Conservation (phyloP, 2,113 vertebrate species). For the Hippolais icterina region DNA sequence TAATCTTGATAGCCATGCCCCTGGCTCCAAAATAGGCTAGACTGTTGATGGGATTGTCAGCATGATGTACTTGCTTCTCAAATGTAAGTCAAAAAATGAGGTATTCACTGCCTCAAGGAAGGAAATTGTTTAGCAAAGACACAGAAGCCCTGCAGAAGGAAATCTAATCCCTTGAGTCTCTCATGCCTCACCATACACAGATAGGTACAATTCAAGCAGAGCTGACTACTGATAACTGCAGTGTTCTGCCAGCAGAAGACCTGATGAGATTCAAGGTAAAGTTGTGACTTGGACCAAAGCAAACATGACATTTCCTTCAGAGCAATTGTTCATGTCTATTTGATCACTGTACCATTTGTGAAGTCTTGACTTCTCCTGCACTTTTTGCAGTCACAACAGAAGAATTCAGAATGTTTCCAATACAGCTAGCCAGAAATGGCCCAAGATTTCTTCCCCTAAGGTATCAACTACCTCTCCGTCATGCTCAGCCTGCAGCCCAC, state of each 20-base stretch:
- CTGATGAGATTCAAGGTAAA: neutral
- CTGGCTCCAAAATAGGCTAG: neutral
- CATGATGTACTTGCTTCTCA: neutral
- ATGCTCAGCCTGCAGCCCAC: neutral
- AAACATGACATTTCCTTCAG: neutral
- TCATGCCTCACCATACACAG: neutral
- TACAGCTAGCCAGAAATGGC: neutral
- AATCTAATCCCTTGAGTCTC: neutral
- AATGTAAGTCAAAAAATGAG: neutral
- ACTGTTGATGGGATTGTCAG: neutral
- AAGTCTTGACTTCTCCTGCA: neutral
- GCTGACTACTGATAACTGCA: neutral
- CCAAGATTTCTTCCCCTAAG: neutral
- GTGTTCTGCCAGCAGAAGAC: neutral
- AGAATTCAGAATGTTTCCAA: neutral
- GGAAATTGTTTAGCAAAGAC: neutral
- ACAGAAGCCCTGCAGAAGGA: neutral
- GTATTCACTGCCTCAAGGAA: neutral
- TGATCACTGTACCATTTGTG: neutral
- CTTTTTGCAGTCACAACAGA: neutral
- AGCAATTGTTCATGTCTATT: neutral
- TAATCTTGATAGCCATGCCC: neutral
- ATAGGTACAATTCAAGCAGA: neutral
- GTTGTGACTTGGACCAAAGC: neutral
- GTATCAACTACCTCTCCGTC: neutral